Evolutionary conservation across 2,113 vertebrate species (phyloP).

Genomic region (Pedionomus torquatus): DNA sequence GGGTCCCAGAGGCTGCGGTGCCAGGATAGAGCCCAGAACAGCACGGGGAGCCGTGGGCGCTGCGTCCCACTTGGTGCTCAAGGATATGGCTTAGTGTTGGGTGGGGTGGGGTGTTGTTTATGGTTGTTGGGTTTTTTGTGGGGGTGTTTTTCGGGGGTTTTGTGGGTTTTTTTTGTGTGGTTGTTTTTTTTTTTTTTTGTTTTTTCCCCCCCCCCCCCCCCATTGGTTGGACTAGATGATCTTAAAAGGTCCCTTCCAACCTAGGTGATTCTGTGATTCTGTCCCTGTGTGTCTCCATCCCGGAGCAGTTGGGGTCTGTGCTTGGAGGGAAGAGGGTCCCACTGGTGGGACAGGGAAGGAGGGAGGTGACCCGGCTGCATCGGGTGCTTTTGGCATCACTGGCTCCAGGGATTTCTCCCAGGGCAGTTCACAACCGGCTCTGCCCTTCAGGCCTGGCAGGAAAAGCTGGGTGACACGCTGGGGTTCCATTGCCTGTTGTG

Average conservation of each 20-base stretch:
- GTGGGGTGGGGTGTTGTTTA: too few relatives aligned
- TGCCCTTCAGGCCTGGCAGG: background rate
- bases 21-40: accelerated
- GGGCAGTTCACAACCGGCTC: background rate
- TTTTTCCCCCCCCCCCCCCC: too few relatives aligned
- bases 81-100: too few relatives aligned
- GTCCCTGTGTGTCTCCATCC: accelerated
- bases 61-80: too few relatives aligned
- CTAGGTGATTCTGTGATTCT: too few relatives aligned
- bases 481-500: background rate
- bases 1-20: background rate
- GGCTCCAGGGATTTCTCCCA: background rate
- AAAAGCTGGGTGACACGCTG: accelerated
- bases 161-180: too few relatives aligned
- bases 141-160: too few relatives aligned
- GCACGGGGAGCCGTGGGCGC: accelerated
- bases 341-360: background rate
- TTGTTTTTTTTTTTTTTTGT: too few relatives aligned
- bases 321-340: background rate
- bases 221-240: too few relatives aligned
- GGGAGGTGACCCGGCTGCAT: accelerated
- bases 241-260: too few relatives aligned
- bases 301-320: background rate
- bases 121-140: too few relatives aligned
- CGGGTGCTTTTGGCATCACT: accelerated